Base-by-base conservation (phyloP, 2,888 invertebrate genomes). In the Daptonema setosum region DNA sequence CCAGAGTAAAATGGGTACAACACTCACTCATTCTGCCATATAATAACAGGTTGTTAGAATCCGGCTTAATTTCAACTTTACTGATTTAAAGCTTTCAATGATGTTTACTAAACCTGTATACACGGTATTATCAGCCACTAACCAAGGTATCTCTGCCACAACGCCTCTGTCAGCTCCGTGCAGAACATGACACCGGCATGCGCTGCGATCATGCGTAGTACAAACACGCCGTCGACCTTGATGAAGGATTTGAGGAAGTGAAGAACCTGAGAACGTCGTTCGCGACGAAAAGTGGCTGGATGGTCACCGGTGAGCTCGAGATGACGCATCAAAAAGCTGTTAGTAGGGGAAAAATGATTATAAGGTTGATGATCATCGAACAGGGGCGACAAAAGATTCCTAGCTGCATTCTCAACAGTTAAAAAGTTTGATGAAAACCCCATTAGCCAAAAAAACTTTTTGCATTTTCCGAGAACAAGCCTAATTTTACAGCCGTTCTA, bases 171-270 rank as follows among this genome's bases (percentile, higher is more conserved):
- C 29, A 68, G 66, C 56, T 54, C 68, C 14, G 68, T 68, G 55
- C 68, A 68, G 59, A 67, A 68, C 68, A 68, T 68, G 28, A 68
- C 67, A 0, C 68, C 68, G 14, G 68, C 68, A 56, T 68, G 68
- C 22, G 68, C 61, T 1, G 68, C 68, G 35, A 68, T 65, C 68
- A 68, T 69, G 28, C 68, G 61, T 14, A 68, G 61, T 2, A 68
- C 66, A 28, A 68, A 58, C 8, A 68, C 68, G 3, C 68, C 68
- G 59, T 68, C 68, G 24, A 68, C 65, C 60, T 68, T 68, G 24
- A 68, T 57, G 60, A 67, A 68, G 8, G 67, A 65, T 43, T 61
- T 58, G 11, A 68, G 61, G 60, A 68, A 68, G 54, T 68, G 67
- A 54, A 68, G 66, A 24, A 68, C 68, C 60, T 68, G 68, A 60